These are phyloP conservation scores for Ephialtes manifestator DNA, from an alignment of 2,888 invertebrate species.

Conservation along the genomic window DNA sequence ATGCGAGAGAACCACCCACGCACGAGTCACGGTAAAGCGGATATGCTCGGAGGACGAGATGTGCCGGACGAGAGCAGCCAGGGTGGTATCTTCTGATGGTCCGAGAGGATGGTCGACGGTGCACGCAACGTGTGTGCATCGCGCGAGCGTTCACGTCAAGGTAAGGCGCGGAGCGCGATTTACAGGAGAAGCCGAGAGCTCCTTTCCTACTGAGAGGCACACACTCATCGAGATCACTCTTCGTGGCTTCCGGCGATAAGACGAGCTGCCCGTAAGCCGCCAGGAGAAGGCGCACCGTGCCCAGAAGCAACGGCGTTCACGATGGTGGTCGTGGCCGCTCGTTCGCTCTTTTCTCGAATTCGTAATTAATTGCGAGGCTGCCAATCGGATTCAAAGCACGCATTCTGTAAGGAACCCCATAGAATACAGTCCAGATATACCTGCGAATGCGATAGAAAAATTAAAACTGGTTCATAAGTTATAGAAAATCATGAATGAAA, in stretches of 20 bases:
- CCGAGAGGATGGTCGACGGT: constrained; percentile 16
- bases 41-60: constrained; percentile 18
- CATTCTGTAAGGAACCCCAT: constrained; percentile 32
- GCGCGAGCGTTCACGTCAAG: constrained; percentile 9
- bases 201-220: constrained; percentile 1
- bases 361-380: constrained; percentile 59
- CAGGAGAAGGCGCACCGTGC: constrained; percentile 1
- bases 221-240: constrained; percentile 43
- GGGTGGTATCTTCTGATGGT: constrained; percentile 40
- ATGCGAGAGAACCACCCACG: constrained; percentile 56
- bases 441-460: not conserved
- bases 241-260: constrained; percentile 45
- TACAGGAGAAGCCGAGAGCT: not conserved
- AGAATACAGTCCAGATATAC: not conserved
- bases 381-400: constrained; percentile 58
- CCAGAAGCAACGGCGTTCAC: constrained; percentile 34
- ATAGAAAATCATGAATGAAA: not conserved
- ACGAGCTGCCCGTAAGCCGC: not conserved
- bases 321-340: constrained; percentile 48
- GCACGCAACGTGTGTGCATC: constrained; percentile 36
- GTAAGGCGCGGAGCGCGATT: constrained; percentile 6
- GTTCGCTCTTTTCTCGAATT: constrained; percentile 61
- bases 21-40: constrained; percentile 46
- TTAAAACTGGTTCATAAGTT: not conserved
- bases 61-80: constrained; percentile 34